A percentile compares a stretch with the other conserved stretches of the same genome.
Evolutionary conservation across 2,797 vertebrate genomes (phyloP).

Genomic region (Mus spretus): DNA sequence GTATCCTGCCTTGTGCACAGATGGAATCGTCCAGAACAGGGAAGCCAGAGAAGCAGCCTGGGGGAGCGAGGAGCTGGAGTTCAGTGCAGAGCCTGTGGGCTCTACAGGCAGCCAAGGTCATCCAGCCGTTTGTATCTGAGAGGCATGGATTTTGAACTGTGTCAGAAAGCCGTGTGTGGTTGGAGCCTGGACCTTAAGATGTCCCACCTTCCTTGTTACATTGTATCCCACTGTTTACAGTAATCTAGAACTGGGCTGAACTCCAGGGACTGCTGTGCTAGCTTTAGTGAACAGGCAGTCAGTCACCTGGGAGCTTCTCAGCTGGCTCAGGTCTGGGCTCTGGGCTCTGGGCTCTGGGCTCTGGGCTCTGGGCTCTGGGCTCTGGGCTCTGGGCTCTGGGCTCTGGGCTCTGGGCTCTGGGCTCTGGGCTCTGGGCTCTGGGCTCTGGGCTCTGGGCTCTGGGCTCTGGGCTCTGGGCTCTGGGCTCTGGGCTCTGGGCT

Average conservation of each 20-base stretch:
- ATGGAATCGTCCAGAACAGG: accelerated
- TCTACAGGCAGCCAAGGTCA: neutral
- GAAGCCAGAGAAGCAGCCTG: neutral
- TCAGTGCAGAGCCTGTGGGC: neutral
- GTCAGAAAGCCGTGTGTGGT: neutral
- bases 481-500: neutral
- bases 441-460: too few species aligned
- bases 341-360: neutral
- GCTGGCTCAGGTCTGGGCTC: neutral
- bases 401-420: too few species aligned
- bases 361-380: too few species aligned
- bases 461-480: too few species aligned
- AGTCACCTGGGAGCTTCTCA: neutral
- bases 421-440: too few species aligned
- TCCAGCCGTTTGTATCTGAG: neutral
- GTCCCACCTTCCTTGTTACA: neutral
- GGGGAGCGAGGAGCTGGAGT: neutral
- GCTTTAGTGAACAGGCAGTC: too few species aligned
- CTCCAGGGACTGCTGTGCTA: neutral
- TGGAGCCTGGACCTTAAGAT: neutral
- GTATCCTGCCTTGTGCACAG: neutral
- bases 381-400: too few species aligned
- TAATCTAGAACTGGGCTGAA: neutral
- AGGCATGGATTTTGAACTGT: neutral
- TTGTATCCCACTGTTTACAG: neutral